Percentiles rank a stretch among this genome's conserved stretches.
Conservation (phyloP, 2,888 invertebrate genomes). For the Uloborus plumipes region DNA sequence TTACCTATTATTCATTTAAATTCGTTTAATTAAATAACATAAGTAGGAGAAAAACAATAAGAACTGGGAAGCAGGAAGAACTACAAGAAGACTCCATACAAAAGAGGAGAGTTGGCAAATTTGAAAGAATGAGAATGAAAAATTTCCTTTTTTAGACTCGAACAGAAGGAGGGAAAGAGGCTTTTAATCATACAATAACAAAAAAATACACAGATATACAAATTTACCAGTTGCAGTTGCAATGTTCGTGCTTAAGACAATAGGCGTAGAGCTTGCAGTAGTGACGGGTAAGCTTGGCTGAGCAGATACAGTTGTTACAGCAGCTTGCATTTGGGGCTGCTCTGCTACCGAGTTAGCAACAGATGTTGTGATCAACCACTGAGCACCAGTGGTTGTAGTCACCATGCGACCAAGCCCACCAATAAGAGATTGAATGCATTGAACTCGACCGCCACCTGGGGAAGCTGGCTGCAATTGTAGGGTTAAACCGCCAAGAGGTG, state of each 20-base stretch:
- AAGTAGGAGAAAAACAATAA: too few species aligned
- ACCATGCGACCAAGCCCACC: slow-evolving; percentile 73
- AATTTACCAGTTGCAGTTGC: slow-evolving; percentile 51
- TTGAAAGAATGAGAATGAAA: too few species aligned
- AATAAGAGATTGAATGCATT: slow-evolving; percentile 66
- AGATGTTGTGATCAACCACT: slow-evolving; percentile 77
- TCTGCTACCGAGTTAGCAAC: slow-evolving; percentile 59
- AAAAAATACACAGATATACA: too few species aligned
- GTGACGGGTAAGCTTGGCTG: neutral
- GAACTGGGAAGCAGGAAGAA: too few species aligned
- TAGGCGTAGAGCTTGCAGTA: slow-evolving; percentile 6
- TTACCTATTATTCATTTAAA: too few species aligned
- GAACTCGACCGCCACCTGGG: slow-evolving; percentile 63
- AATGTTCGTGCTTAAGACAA: slow-evolving; percentile 33
- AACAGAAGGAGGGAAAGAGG: too few species aligned
- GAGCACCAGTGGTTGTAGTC: slow-evolving; percentile 80
- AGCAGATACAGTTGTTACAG: slow-evolving; percentile 6
- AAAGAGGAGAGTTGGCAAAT: too few species aligned
- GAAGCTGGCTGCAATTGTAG: slow-evolving; percentile 36
- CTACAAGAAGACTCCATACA: too few species aligned
- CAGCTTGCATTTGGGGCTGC: slow-evolving; percentile 17
- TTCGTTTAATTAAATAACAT: too few species aligned
- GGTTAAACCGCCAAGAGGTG: slow-evolving; percentile 47
- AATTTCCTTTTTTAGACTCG: too few species aligned
- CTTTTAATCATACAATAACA: too few species aligned